Conservation (phyloP, 2,113 vertebrate species). For the Ochotona princeps region DNA sequence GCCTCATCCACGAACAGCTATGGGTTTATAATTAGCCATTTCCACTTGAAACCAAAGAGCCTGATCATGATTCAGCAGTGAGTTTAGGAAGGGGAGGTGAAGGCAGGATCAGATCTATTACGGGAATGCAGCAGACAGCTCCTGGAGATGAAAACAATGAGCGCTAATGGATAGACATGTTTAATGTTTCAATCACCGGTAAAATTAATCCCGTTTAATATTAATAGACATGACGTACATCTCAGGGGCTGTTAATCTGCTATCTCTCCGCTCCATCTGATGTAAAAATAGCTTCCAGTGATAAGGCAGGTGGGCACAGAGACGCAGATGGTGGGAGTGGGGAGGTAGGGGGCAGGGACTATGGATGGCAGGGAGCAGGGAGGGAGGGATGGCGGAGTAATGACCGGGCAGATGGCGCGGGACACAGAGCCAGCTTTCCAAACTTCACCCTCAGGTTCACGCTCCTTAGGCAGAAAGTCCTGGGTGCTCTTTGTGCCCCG, state of each 20-base stretch:
- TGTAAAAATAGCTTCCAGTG: constrained; percentile 74
- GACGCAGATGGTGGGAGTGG: background rate
- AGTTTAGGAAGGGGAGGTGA: background rate
- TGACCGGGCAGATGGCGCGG: background rate
- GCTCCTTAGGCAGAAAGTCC: background rate
- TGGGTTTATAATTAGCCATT: constrained; percentile 50
- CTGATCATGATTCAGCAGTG: constrained; percentile 5
- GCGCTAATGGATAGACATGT: constrained; percentile 73
- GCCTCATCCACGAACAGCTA: background rate
- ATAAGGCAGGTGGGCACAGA: constrained; percentile 75
- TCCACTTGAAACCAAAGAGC: constrained; percentile 46
- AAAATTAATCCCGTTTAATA: constrained; percentile 82
- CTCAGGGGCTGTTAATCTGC: constrained; percentile 69
- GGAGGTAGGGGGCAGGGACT: background rate
- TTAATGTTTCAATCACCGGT: constrained; percentile 78
- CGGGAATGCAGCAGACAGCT: constrained; percentile 63
- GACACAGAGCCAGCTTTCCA: background rate
- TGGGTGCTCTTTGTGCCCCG: accelerated
- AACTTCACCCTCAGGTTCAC: background rate
- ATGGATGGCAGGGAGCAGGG: background rate
- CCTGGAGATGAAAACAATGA: constrained; percentile 73
- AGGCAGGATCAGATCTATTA: constrained; percentile 57
- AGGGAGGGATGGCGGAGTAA: background rate
- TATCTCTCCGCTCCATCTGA: constrained; percentile 60
- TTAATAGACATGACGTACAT: constrained; percentile 66